phyloP scores from a whole-genome alignment of 2,797 vertebrate genomes.

The Cephalopachus bancanus region DNA sequence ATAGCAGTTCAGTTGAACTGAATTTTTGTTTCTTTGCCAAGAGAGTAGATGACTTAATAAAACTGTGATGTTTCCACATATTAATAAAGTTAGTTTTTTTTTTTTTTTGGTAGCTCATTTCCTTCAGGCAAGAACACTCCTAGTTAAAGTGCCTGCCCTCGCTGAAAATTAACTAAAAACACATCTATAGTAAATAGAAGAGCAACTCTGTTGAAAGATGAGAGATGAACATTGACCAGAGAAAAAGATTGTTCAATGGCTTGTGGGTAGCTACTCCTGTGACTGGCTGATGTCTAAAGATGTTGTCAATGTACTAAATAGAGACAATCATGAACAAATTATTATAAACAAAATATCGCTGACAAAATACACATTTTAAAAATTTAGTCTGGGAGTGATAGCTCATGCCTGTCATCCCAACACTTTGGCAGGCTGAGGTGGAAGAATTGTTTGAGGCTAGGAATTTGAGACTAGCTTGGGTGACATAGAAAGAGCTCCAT shows the following conservation, averaged over 20 bases:
- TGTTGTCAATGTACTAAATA: background rate
- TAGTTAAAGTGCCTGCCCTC: background rate
- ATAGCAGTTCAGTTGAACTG: background rate
- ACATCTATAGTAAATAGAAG: background rate
- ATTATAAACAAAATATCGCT: background rate
- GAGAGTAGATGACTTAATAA: constrained; percentile 61
- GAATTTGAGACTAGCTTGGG: too few relatives aligned
- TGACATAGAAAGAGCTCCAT: too few relatives aligned
- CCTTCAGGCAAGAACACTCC: constrained; percentile 43
- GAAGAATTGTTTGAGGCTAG: too few relatives aligned
- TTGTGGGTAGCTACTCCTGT: background rate
- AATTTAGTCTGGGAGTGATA: background rate
- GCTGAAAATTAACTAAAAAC: constrained; percentile 54
- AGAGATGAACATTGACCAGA: background rate
- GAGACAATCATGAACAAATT: background rate
- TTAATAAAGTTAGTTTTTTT: background rate
- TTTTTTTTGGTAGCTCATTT: constrained; percentile 59
- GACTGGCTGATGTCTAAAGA: background rate
- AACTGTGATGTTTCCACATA: background rate
- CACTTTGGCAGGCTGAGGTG: too few relatives aligned
- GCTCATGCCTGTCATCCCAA: too few relatives aligned
- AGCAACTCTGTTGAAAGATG: background rate
- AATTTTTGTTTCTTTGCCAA: constrained; percentile 32
- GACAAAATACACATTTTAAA: background rate
- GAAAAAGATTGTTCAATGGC: background rate